Evolutionary conservation across 2,888 invertebrate genomes (phyloP).

Genomic region (Allolobophora icterica): DNA sequence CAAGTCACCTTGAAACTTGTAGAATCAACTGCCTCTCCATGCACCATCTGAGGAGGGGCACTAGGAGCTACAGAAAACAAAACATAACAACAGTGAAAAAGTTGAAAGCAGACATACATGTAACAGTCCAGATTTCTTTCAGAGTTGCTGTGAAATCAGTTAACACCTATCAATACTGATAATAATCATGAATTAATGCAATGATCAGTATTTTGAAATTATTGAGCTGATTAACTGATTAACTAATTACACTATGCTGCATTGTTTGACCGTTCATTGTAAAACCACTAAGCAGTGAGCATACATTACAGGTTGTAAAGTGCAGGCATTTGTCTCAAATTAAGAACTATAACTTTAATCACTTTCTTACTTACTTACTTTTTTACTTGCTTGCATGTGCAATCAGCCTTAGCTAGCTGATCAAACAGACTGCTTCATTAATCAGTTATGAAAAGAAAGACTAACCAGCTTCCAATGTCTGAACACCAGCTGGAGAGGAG

Average conservation of each 20-base stretch:
- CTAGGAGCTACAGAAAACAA: conserved; percentile 80
- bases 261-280: no score
- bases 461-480: conserved; percentile 93
- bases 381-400: no score
- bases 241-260: no score
- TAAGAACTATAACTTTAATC: no score
- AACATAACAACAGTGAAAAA: background rate
- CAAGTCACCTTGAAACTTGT: conserved; percentile 88
- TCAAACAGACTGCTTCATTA: background rate
- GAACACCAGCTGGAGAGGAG: conserved; percentile 89
- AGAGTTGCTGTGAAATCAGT: background rate
- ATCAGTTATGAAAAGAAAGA: background rate
- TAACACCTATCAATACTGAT: background rate
- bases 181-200: no score
- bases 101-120: background rate
- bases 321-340: no score
- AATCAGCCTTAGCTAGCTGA: background rate
- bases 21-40: conserved; percentile 84
- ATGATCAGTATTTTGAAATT: background rate
- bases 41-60: conserved; percentile 93
- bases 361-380: background rate
- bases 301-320: no score
- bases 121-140: no score
- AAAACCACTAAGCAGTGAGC: no score
- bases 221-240: background rate